Evolutionary conservation across 2,888 invertebrate species (phyloP).

Genomic region (Cerceris rybyensis): DNA sequence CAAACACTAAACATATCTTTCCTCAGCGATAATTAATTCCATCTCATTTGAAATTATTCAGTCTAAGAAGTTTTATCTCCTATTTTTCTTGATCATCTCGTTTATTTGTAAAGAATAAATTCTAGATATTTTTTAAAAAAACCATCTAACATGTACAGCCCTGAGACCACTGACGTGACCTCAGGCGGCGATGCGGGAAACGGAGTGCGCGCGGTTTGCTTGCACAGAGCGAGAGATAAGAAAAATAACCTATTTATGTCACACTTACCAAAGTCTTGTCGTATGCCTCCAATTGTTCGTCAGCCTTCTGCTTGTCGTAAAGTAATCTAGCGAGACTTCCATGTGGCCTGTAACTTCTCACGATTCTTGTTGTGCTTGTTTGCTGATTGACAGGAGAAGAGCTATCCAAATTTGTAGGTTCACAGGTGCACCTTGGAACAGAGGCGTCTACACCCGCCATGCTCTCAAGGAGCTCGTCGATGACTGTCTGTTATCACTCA

Average conservation of each 20-base stretch:
- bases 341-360: constrained; percentile 84
- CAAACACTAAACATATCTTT: too few relatives aligned
- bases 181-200: constrained; percentile 53
- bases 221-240: not conserved
- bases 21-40: too few relatives aligned
- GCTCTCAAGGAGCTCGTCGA: constrained; percentile 48
- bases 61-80: too few relatives aligned
- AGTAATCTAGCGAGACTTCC: constrained; percentile 88
- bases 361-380: constrained; percentile 40
- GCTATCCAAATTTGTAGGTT: constrained; percentile 40
- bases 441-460: constrained; percentile 55
- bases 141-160: constrained; percentile 16
- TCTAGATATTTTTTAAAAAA: too few relatives aligned
- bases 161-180: constrained; percentile 51
- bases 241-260: constrained; percentile 34
- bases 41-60: too few relatives aligned
- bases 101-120: too few relatives aligned
- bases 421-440: constrained; percentile 57
- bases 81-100: too few relatives aligned
- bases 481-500: constrained; percentile 28
- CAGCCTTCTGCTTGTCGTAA: constrained; percentile 88
- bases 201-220: constrained; percentile 38
- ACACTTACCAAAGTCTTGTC: constrained; percentile 87
- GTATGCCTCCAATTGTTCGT: constrained; percentile 86
- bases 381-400: constrained; percentile 49